Evolutionary conservation across 2,888 invertebrate genomes (phyloP).

Genomic region (Epirrhoe tristata): DNA sequence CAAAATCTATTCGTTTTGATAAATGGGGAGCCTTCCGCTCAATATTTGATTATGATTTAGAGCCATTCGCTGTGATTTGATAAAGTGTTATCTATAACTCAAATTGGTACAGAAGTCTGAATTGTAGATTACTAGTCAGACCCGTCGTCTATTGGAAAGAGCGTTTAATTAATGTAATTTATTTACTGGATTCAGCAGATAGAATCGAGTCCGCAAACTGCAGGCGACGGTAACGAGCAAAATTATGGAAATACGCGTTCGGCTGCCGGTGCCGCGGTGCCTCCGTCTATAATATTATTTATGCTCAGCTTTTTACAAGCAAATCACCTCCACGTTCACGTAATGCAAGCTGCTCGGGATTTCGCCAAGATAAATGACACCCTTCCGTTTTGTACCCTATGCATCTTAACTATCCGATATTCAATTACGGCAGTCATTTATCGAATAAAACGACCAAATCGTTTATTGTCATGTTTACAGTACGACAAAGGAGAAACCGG

Average conservation of each 20-base stretch:
- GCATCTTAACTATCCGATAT: constrained; percentile 48
- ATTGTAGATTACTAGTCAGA: constrained; percentile 9
- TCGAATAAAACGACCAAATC: constrained; percentile 19
- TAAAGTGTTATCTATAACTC: constrained; percentile 25
- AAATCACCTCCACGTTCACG: constrained; percentile 57
- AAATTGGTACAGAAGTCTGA: constrained; percentile 14
- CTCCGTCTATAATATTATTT: constrained; percentile 55
- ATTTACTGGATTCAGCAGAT: constrained; percentile 58
- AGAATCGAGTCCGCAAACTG: constrained; percentile 54
- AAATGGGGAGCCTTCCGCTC: constrained; percentile 31
- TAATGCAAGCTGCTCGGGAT: constrained; percentile 53
- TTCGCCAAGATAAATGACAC: constrained; percentile 57
- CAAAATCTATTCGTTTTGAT: constrained; percentile 40
- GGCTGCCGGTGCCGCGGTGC: constrained; percentile 43
- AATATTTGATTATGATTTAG: constrained; percentile 35
- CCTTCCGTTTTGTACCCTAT: constrained; percentile 47
- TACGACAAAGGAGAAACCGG: constrained; percentile 39
- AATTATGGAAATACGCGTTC: constrained; percentile 74
- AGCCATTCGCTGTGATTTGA: constrained; percentile 24
- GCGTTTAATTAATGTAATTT: constrained; percentile 61
- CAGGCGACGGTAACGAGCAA: constrained; percentile 65
- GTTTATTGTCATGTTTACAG: constrained; percentile 26
- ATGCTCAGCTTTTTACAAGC: constrained; percentile 60
- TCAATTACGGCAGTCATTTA: constrained; percentile 42
- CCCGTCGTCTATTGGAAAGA: constrained; percentile 16